Percentiles rank a stretch among this genome's conserved stretches.
Evolutionary conservation across 1,140 invertebrate genomes (phyloP).

Genomic region (Ctenoplectra terminalis): DNA sequence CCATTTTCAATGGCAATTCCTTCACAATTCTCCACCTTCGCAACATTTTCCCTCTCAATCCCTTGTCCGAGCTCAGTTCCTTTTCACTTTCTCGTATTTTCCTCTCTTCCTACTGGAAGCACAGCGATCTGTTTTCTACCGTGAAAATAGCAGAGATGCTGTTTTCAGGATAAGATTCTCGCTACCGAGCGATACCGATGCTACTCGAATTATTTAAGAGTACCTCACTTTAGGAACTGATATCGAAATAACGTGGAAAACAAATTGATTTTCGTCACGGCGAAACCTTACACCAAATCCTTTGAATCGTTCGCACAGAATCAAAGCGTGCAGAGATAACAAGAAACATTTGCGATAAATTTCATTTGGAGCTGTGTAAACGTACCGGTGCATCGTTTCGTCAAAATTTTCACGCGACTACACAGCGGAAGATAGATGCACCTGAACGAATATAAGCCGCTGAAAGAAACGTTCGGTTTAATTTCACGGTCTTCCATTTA

Average conservation of each 20-base stretch:
- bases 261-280: neutral
- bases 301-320: too few species aligned
- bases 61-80: constrained; percentile 21
- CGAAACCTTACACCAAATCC: neutral
- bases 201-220: neutral
- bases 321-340: neutral
- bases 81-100: constrained; percentile 22
- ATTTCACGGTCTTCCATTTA: constrained; percentile 8
- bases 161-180: neutral
- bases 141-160: constrained; percentile 6
- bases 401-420: neutral
- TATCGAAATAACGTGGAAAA: neutral
- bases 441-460: neutral
- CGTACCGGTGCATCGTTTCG: neutral
- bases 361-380: neutral
- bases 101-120: neutral
- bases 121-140: constrained; percentile 17
- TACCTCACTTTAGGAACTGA: neutral
- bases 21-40: constrained; percentile 28
- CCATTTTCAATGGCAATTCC: constrained; percentile 46
- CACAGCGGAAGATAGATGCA: constrained; percentile 19
- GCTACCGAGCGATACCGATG: neutral
- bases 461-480: constrained; percentile 19
- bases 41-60: constrained; percentile 1
- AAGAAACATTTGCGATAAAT: neutral